Evolutionary conservation across 2,888 invertebrate genomes (phyloP).

Genomic region (Gryllus longicercus): DNA sequence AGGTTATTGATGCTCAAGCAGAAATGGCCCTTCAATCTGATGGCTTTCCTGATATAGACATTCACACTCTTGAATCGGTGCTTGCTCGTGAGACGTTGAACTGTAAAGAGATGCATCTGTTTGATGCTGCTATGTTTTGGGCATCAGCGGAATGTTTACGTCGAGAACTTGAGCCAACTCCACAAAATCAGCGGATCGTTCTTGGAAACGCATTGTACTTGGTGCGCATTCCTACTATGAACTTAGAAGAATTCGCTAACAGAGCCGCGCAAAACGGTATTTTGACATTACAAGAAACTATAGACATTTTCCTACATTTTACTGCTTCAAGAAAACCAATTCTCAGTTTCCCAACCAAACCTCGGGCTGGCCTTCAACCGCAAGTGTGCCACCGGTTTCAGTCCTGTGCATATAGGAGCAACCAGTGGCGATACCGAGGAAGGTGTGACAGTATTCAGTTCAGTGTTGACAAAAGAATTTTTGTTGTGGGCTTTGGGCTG

Average conservation of each 20-base stretch:
- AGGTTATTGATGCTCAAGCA: conserved; percentile 96
- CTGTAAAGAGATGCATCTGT: conserved; percentile 86
- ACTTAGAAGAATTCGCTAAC: conserved; percentile 89
- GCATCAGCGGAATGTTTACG: conserved; percentile 85
- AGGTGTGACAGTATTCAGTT: conserved; percentile 96
- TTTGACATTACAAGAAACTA: conserved; percentile 87
- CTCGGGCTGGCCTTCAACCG: conserved; percentile 82
- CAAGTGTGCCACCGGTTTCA: conserved; percentile 94
- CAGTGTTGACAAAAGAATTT: conserved; percentile 91
- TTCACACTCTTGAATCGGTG: conserved; percentile 86
- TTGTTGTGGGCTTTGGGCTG: conserved; percentile 91
- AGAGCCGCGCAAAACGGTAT: conserved; percentile 91
- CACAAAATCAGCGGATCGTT: conserved; percentile 73
- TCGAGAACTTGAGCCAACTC: conserved; percentile 74
- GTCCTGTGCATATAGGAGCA: conserved; percentile 92
- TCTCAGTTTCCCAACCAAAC: conserved; percentile 76
- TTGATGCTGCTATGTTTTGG: conserved; percentile 91
- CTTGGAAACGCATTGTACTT: conserved; percentile 77
- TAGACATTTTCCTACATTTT: conserved; percentile 91
- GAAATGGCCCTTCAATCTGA: conserved; percentile 94
- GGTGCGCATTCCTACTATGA: conserved; percentile 92
- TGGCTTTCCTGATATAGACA: conserved; percentile 93
- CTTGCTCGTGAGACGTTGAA: conserved; percentile 90
- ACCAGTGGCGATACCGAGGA: conserved; percentile 96
- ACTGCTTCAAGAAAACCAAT: conserved; percentile 84